A percentile compares a stretch with the other conserved stretches of the same genome.
Evolutionary conservation across 2,113 vertebrate species (phyloP).

Genomic region (Falco punctatus): DNA sequence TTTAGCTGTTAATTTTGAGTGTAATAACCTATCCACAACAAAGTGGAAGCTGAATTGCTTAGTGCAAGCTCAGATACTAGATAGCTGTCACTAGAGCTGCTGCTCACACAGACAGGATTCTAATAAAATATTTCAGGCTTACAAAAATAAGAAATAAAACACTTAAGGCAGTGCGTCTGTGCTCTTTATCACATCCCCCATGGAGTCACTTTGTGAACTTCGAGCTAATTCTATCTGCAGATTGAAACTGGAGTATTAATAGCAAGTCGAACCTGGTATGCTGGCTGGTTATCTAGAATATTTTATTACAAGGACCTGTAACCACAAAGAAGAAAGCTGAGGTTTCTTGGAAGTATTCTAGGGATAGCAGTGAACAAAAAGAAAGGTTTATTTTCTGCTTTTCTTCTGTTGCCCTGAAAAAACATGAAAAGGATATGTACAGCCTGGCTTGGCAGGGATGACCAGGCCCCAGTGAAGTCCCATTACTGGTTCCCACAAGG

Average conservation of each 20-base stretch:
- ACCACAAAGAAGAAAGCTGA: not conserved
- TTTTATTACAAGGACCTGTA: not conserved
- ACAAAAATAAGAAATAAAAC: constrained; percentile 1
- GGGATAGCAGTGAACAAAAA: not conserved
- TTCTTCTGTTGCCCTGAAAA: not conserved
- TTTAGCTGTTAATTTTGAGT: not conserved
- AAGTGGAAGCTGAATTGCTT: not conserved
- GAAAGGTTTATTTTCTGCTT: not conserved
- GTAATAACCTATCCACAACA: not conserved
- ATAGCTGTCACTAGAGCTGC: not conserved
- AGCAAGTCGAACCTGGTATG: not conserved
- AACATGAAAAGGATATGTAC: not conserved
- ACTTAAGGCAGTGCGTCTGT: not conserved
- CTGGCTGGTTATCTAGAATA: not conserved
- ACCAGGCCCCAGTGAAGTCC: not conserved
- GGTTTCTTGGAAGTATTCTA: not conserved
- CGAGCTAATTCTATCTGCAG: not conserved
- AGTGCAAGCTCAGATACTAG: not conserved
- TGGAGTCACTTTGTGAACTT: not conserved
- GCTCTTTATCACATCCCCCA: not conserved
- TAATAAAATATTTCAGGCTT: constrained; percentile 26
- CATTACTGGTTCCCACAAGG: not conserved
- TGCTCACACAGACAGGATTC: not conserved
- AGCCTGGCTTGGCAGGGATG: not conserved
- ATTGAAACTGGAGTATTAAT: not conserved